These are phyloP conservation scores for Hypocryptadius cinnamomeus DNA, from an alignment of 2,113 vertebrate genomes.

Conservation along the genomic window DNA sequence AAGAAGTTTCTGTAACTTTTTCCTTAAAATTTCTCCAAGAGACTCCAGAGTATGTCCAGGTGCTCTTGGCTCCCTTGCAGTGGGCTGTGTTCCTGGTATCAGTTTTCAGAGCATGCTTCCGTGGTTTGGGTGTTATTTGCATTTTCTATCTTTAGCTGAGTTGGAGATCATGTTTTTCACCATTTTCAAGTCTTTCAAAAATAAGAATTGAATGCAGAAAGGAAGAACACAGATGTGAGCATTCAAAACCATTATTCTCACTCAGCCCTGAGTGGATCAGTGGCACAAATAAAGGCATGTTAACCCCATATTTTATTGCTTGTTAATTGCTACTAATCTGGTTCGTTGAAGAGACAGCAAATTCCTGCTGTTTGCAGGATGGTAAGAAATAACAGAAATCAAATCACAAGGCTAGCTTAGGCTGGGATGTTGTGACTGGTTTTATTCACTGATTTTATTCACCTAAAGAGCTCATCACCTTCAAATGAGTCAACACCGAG, in stretches of 20 bases:
- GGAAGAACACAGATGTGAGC: neutral
- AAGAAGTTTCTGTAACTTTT: neutral
- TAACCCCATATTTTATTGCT: neutral
- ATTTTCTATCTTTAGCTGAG: constrained; percentile 34
- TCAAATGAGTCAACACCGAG: neutral
- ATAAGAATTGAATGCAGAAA: neutral
- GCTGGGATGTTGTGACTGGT: neutral
- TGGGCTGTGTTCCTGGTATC: neutral
- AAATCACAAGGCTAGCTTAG: neutral
- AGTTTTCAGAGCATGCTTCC: neutral
- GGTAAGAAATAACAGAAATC: neutral
- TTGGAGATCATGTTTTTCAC: neutral
- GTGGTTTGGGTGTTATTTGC: constrained; percentile 8
- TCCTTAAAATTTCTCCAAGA: neutral
- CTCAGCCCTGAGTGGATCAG: neutral
- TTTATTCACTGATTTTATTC: neutral
- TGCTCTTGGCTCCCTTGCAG: neutral
- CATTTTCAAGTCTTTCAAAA: neutral
- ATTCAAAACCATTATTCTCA: neutral
- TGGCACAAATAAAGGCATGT: neutral
- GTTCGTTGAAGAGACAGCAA: neutral
- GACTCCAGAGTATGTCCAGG: neutral
- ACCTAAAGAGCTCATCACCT: neutral
- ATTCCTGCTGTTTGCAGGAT: neutral
- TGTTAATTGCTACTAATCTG: neutral